Evolutionary conservation across 2,797 vertebrate species (phyloP).

Genomic region (Notoglanidium macrostoma): DNA sequence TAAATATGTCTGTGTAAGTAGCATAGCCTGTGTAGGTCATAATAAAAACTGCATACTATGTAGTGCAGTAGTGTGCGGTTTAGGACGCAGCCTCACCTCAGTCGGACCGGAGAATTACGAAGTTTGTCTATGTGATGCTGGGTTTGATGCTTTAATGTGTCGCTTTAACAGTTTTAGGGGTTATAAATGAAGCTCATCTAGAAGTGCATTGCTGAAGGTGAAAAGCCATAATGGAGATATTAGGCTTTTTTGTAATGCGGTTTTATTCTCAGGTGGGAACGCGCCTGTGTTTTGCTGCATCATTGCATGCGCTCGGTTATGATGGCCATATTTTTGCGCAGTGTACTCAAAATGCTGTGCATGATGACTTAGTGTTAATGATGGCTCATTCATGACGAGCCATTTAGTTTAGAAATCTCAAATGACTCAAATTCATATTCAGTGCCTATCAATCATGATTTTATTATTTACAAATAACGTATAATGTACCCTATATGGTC

Average conservation of each 20-base stretch:
- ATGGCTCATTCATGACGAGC: background rate
- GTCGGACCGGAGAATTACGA: background rate
- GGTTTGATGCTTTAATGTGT: background rate
- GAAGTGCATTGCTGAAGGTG: background rate
- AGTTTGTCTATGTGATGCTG: background rate
- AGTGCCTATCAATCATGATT: background rate
- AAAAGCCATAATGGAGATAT: background rate
- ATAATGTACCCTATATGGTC: too few species aligned
- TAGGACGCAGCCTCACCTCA: background rate
- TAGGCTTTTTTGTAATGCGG: background rate
- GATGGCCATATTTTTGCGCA: conserved; percentile 27
- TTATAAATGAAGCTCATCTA: background rate
- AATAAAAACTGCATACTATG: background rate
- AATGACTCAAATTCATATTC: background rate
- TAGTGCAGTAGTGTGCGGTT: background rate
- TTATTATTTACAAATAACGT: background rate
- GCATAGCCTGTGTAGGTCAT: background rate
- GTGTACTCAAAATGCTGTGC: background rate
- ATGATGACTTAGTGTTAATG: background rate
- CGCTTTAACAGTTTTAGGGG: too few species aligned
- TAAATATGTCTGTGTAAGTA: background rate
- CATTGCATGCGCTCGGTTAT: conserved; percentile 32
- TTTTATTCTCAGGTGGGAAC: background rate
- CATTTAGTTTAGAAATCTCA: background rate
- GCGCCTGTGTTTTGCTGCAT: conserved; percentile 51